Evolutionary conservation across 1,140 invertebrate genomes (phyloP), one percentile per base, ranked within the genome.

Genomic region (Drosophila ercepeae): DNA sequence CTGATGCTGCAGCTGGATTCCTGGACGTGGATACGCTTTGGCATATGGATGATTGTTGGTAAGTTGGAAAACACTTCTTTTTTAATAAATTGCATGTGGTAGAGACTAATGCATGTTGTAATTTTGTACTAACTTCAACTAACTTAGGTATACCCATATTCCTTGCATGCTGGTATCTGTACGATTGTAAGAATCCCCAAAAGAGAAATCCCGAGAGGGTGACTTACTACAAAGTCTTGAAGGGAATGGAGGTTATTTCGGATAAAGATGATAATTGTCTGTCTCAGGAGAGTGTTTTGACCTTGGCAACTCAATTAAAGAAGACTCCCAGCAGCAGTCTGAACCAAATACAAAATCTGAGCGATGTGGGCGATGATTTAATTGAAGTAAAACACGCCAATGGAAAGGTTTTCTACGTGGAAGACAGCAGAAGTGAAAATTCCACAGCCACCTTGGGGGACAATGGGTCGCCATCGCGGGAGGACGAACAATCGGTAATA

Each of bases 1-100:
- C 91, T 96, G 11, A 96, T 96, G 95, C 89, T 95, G 46, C 94
- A 94, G 75, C 91, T 96, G 51, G 93, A 94, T 55, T 67, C 77
- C 8, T 90, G 93, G 25, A 96, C 96, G 1, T 96, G 95, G 95
- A 93, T 96, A 39, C 92, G 95, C 59, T 94, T 96, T 75, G 92
- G 89, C 8, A 92, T 95, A 13, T 96, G 95, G 95, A 93, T 96
- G 91, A 71, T 90, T 32, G 88, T 94, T 53, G 93, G 94, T 94
- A 74, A 92, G 92, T 81, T 42, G 34, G 4, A 32, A 8, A 3
- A 2, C 4, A 6, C 25, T 7, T 32, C 9, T 6, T n/a, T 3
- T 51, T 44, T 7, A 6, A 9, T 5, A 0, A 23, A 48, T 48
- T 79, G 77, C 77, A 82, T 82, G 82, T 58, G n/a, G 52, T 78